Percentiles rank a stretch among this genome's conserved stretches.
phyloP scores from a whole-genome alignment of 2,113 vertebrate species.

The Apaloderma vittatum region DNA sequence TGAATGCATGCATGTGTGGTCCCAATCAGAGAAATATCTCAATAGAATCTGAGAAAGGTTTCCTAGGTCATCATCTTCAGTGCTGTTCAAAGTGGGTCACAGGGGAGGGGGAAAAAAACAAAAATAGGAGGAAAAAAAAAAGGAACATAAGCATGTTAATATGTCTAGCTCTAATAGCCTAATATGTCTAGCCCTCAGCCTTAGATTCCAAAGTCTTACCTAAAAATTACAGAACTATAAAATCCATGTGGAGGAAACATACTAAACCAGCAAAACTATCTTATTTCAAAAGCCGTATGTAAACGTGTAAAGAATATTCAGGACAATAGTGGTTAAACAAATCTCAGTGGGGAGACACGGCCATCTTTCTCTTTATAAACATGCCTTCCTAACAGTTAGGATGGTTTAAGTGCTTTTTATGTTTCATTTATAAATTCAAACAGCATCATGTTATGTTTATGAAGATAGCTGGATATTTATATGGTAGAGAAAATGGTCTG shows the following conservation, averaged over 20 bases:
- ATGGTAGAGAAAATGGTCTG: neutral
- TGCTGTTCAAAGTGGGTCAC: neutral
- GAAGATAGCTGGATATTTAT: neutral
- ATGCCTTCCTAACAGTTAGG: neutral
- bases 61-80: constrained; percentile 5
- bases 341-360: neutral
- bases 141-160: neutral
- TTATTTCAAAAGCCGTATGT: neutral
- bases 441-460: neutral
- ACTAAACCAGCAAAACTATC: neutral
- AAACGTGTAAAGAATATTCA: neutral
- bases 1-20: neutral
- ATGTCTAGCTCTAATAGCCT: neutral
- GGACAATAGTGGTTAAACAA: neutral
- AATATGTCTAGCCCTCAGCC: neutral
- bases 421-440: neutral
- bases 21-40: constrained; percentile 27
- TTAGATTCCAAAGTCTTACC: neutral
- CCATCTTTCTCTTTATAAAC: neutral
- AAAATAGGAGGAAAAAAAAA: neutral
- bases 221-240: neutral
- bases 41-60: constrained; percentile 30
- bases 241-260: neutral
- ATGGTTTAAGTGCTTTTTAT: neutral
- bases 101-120: rapidly evolving